Percentiles rank a stretch among this genome's conserved stretches.
phyloP scores from a whole-genome alignment of 1,140 invertebrate genomes.

The Plodia interpunctella region DNA sequence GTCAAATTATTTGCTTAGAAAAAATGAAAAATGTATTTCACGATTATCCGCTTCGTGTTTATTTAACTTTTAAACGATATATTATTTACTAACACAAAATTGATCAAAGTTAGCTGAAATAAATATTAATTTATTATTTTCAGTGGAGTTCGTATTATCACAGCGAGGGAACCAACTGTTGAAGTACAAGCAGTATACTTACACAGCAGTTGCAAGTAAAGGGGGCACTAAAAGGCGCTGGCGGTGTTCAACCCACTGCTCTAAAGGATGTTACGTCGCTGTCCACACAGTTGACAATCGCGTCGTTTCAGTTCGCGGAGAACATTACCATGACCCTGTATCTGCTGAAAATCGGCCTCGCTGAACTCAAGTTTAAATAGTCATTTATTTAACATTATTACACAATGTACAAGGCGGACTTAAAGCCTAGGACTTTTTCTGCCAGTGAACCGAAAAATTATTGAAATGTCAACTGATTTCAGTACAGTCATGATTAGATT shows the following conservation, averaged over 20 bases:
- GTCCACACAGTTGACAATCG: constrained; percentile 13
- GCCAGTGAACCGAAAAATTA: no score
- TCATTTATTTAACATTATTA: no score
- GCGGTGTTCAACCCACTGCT: constrained; percentile 18
- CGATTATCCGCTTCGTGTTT: no score
- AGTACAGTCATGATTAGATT: no score
- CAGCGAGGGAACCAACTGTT: constrained; percentile 26
- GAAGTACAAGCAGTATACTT: constrained; percentile 21
- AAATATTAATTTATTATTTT: constrained; percentile 11
- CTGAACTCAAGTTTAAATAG: not conserved
- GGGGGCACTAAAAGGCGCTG: constrained; percentile 13
- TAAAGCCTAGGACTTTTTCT: no score
- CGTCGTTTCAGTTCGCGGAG: not conserved
- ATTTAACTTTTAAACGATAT: no score
- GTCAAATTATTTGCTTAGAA: no score
- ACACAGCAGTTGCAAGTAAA: not conserved
- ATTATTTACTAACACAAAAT: no score
- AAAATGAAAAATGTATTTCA: no score
- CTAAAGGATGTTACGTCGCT: constrained; percentile 11
- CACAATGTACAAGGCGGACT: no score
- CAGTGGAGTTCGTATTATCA: constrained; percentile 3
- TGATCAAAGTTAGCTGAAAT: no score
- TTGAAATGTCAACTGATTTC: no score
- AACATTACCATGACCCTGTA: constrained; percentile 17
- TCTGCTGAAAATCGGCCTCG: not conserved